Conservation (phyloP, 2,797 vertebrate species). For the Gallinago nigripennis region DNA sequence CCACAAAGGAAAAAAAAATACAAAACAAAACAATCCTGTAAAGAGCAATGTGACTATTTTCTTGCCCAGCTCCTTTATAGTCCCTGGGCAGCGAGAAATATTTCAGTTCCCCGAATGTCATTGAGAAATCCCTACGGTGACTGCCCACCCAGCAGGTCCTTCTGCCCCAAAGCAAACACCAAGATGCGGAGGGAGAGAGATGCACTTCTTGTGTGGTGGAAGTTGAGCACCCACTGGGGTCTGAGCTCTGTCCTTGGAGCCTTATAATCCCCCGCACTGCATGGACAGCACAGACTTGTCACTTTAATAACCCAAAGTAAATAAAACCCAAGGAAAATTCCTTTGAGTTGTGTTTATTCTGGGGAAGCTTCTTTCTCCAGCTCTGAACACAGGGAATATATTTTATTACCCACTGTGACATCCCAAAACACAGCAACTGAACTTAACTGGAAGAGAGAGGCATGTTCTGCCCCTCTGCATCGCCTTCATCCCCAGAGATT, state of each 20-base stretch:
- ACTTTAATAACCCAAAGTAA: constrained; percentile 35
- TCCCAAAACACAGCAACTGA: background rate
- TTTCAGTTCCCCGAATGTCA: background rate
- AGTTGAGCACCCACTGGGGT: background rate
- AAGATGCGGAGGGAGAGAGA: background rate
- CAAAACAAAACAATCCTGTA: background rate
- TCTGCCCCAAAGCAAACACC: background rate
- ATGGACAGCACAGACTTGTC: background rate
- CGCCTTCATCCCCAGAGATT: accelerated
- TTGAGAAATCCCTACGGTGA: background rate
- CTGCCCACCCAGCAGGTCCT: background rate
- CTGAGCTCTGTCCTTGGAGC: constrained; percentile 27
- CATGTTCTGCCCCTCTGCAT: background rate
- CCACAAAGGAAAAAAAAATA: background rate
- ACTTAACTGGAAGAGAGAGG: background rate
- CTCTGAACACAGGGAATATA: background rate
- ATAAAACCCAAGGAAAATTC: background rate
- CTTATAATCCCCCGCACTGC: background rate
- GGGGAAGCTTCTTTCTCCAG: background rate
- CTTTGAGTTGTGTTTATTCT: background rate
- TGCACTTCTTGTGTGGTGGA: background rate
- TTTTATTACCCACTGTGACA: background rate
- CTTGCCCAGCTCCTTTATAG: background rate
- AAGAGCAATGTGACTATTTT: background rate
- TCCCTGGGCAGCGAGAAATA: background rate